Evolutionary conservation across 2,113 vertebrate genomes (phyloP).

Genomic region (Oceanodroma tethys): DNA sequence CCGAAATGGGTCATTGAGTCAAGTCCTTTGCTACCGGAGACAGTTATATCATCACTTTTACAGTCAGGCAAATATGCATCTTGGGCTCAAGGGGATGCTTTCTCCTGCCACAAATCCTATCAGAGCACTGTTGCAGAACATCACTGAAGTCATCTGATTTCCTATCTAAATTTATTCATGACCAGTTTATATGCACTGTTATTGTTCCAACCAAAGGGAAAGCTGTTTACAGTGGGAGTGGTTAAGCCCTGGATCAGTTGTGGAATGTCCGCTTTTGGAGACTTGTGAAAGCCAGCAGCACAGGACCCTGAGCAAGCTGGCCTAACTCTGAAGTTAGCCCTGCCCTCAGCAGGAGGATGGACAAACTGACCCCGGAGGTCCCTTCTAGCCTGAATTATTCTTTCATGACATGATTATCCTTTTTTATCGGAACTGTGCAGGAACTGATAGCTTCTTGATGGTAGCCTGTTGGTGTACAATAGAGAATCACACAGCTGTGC

Average conservation of each 20-base stretch:
- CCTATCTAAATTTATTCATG: not conserved
- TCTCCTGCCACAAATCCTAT: not conserved
- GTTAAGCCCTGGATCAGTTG: not conserved
- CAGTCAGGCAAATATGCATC: not conserved
- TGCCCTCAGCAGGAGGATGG: not conserved
- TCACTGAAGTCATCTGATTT: not conserved
- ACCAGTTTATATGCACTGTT: not conserved
- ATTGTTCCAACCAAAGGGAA: not conserved
- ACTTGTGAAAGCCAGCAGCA: not conserved
- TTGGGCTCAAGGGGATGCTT: not conserved
- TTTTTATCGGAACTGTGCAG: not conserved
- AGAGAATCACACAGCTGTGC: not conserved
- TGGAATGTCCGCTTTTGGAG: not conserved
- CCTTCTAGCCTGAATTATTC: not conserved
- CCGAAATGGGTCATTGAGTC: not conserved
- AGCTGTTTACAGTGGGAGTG: not conserved
- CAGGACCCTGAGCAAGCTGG: not conserved
- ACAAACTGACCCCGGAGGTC: not conserved
- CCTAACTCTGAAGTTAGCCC: not conserved
- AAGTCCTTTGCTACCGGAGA: not conserved
- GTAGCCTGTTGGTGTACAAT: not conserved
- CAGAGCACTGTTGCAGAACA: not conserved
- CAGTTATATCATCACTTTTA: not conserved
- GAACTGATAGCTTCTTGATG: not conserved
- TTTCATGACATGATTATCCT: not conserved